Evolutionary conservation across 2,113 vertebrate species (phyloP).

Genomic region (Pollimyrus isidori): DNA sequence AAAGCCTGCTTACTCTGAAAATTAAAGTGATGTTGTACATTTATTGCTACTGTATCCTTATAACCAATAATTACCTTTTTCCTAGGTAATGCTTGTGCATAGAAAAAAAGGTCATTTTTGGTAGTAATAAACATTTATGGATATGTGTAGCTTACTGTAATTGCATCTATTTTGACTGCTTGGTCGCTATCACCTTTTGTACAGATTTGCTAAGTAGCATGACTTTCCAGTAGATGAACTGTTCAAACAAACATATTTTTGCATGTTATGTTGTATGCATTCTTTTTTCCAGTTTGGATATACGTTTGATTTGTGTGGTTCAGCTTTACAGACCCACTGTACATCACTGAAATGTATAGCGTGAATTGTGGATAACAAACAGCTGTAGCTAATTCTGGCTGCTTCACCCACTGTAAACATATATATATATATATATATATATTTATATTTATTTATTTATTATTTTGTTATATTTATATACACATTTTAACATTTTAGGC

Average conservation of each 20-base stretch:
- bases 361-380: neutral
- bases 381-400: neutral
- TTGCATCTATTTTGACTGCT: neutral
- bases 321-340: neutral
- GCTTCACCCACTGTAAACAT: neutral
- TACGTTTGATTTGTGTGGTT: neutral
- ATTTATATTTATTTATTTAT: neutral
- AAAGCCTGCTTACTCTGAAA: neutral
- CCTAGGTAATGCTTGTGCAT: neutral
- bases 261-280: neutral
- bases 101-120: neutral
- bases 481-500: neutral
- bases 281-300: neutral
- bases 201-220: neutral
- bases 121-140: neutral
- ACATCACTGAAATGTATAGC: neutral
- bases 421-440: neutral
- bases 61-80: no score
- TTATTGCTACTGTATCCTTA: no score
- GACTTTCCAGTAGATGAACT: neutral
- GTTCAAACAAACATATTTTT: neutral
- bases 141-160: neutral
- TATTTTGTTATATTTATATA: neutral
- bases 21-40: neutral
- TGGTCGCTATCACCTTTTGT: neutral